phyloP scores from a whole-genome alignment of 2,797 vertebrate genomes.

The Sebastes reedi region DNA sequence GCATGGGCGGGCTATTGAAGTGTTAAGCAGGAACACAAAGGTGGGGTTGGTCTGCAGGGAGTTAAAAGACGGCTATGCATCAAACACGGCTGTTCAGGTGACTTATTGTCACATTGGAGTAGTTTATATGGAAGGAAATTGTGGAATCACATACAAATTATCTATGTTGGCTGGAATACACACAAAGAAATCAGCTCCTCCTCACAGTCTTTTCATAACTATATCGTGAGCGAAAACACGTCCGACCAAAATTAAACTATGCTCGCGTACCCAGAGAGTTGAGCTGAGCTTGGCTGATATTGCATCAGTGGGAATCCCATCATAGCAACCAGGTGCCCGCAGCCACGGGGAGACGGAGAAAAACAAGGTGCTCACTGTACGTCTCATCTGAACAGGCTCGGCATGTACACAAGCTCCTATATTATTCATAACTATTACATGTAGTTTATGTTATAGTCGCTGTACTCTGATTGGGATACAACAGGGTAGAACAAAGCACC shows the following conservation, averaged over 20 bases:
- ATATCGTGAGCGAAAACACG: conserved; percentile 19
- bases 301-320: conserved; percentile 77
- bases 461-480: not conserved
- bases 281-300: conserved; percentile 61
- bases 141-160: not conserved
- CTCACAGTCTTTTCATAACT: not conserved
- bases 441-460: not conserved
- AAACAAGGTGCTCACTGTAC: conserved; percentile 36
- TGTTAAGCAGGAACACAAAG: conserved; percentile 56
- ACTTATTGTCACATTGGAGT: not conserved
- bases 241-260: conserved; percentile 19
- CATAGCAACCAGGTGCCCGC: conserved; percentile 68
- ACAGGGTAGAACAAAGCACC: not conserved
- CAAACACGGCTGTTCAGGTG: not conserved
- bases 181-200: not conserved
- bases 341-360: conserved; percentile 29
- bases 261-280: conserved; percentile 46
- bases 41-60: conserved; percentile 36
- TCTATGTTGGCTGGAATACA: not conserved
- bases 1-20: conserved; percentile 49
- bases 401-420: not conserved
- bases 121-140: not conserved
- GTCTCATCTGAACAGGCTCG: not conserved
- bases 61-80: conserved; percentile 21
- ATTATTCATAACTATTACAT: not conserved